Evolutionary conservation across 2,113 vertebrate genomes (phyloP).

Genomic region (Cricetomys ansorgei): DNA sequence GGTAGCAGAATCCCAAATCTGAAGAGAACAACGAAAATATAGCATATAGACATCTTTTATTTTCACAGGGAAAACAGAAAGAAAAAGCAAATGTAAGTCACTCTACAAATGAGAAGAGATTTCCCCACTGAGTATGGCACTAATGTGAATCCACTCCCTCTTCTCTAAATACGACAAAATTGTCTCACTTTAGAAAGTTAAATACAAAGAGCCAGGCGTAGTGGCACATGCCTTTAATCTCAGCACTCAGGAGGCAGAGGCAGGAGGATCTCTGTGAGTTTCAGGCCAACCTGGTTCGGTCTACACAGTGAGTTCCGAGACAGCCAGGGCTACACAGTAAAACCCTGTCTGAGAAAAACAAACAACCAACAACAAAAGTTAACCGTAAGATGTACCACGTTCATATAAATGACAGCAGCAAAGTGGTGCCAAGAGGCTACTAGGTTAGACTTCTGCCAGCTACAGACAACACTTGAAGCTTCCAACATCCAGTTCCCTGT

Average conservation of each 20-base stretch:
- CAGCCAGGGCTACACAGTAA: neutral
- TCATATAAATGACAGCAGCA: neutral
- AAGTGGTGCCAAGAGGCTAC: neutral
- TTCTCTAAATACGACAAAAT: conserved; percentile 2
- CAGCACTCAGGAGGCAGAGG: neutral
- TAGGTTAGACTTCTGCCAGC: neutral
- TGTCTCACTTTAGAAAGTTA: neutral
- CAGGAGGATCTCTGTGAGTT: neutral
- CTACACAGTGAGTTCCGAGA: neutral
- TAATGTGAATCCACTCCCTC: neutral
- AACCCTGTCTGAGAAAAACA: neutral
- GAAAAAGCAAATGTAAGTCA: neutral
- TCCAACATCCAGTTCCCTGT: neutral
- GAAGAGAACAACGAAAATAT: conserved; percentile 65
- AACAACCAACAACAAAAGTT: neutral
- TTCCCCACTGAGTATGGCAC: neutral
- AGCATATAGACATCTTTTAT: neutral
- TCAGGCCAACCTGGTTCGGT: neutral
- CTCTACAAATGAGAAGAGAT: neutral
- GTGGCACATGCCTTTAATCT: neutral
- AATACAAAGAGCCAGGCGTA: neutral
- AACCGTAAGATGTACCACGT: neutral
- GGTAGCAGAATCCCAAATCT: conserved; percentile 94
- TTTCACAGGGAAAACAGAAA: neutral
- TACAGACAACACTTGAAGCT: neutral